Evolutionary conservation across 2,113 vertebrate species (phyloP).

Genomic region (Eclectus roratus): DNA sequence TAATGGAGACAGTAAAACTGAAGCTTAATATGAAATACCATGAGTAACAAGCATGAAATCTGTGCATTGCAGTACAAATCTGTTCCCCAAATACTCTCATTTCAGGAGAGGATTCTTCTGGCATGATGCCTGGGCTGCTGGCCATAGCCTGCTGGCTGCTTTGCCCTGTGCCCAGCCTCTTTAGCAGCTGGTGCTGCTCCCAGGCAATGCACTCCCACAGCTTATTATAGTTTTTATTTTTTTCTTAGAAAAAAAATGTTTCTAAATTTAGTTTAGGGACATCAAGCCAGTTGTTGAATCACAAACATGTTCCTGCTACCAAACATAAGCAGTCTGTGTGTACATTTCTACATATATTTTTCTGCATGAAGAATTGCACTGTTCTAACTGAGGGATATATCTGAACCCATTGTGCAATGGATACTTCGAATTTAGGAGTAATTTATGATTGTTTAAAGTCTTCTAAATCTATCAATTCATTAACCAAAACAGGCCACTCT

Average conservation of each 20-base stretch:
- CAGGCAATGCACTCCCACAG: background rate
- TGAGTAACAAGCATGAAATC: conserved; percentile 44
- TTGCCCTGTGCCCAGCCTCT: background rate
- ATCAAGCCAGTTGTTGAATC: conserved; percentile 26
- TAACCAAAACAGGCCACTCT: background rate
- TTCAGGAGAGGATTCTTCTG: conserved; percentile 42
- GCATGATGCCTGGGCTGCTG: conserved; percentile 29
- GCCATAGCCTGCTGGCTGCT: conserved; percentile 21
- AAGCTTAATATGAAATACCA: conserved; percentile 28
- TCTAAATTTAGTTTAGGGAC: conserved; percentile 35
- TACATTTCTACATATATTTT: background rate
- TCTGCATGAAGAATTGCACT: background rate
- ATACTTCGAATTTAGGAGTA: background rate
- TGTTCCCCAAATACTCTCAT: conserved; percentile 37
- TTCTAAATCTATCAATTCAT: background rate
- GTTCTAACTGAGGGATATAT: background rate
- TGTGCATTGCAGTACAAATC: conserved; percentile 29
- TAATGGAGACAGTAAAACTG: conserved; percentile 15
- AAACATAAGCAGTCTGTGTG: background rate
- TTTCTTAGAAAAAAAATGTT: conserved; percentile 40
- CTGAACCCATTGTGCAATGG: background rate
- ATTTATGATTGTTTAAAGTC: background rate
- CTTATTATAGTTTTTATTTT: background rate
- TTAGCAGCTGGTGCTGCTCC: conserved; percentile 41
- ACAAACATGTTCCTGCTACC: background rate